Percentiles rank a stretch among this genome's conserved stretches.
These are phyloP conservation scores for Cuniculus paca DNA, from an alignment of 2,797 vertebrate species.

Conservation along the genomic window DNA sequence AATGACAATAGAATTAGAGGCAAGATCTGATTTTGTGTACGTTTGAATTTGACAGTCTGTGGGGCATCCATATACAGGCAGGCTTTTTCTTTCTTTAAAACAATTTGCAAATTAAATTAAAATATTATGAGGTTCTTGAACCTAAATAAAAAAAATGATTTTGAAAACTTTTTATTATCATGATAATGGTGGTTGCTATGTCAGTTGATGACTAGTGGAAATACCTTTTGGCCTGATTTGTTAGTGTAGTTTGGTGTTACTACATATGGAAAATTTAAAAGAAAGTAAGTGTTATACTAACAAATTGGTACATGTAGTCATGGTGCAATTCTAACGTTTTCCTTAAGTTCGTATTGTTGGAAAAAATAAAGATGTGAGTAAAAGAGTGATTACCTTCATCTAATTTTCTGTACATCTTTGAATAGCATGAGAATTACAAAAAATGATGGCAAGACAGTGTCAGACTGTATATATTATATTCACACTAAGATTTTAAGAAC, in stretches of 20 bases:
- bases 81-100: not conserved
- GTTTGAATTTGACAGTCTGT: constrained; percentile 7
- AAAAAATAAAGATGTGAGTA: not conserved
- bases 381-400: not conserved
- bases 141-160: not conserved
- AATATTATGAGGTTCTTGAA: not conserved
- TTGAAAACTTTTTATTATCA: not conserved
- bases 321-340: not conserved
- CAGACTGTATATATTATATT: constrained; percentile 28
- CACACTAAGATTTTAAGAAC: constrained; percentile 23
- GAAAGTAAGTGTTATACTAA: not conserved
- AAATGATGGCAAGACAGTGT: constrained; percentile 11
- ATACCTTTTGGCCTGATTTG: not conserved
- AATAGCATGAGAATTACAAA: not conserved
- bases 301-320: not conserved
- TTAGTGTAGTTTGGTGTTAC: constrained; percentile 33
- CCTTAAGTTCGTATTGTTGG: not conserved
- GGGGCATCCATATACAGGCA: constrained; percentile 2
- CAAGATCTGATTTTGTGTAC: not conserved
- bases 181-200: not conserved
- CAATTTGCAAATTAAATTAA: constrained; percentile 10
- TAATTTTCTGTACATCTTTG: constrained; percentile 26
- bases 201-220: not conserved
- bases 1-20: not conserved
- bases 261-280: not conserved